Evolutionary conservation across 2,797 vertebrate genomes (phyloP), one percentile per base, ranked within the genome.

Genomic region (Sebastolobus altivelis): DNA sequence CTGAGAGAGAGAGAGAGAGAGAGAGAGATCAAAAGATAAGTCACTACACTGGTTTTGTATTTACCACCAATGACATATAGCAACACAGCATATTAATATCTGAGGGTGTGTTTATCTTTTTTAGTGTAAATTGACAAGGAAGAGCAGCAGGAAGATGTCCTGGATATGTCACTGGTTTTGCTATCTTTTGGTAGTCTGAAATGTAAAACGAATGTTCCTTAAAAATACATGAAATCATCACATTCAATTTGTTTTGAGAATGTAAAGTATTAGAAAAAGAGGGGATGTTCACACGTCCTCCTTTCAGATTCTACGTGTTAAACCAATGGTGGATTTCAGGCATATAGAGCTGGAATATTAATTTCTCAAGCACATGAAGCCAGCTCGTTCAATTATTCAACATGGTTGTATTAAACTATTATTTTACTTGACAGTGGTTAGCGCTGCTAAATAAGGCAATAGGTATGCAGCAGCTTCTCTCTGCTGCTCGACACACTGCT

Each of bases 321-420:
- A 74, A 65, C 54, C 43, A 40, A 49, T 56, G 3, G 12, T 10
- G 3, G 6, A 18, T 59, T 43, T 37, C 29, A 65, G 22, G 13
- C 7, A 58, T 6, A 7, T 29, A 29, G 29, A 65, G 40, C 31
- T 14, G 7, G 20, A 27, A 27, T 40, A 75, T 63, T 20, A 56
- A 79, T 68, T 68, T 40, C 14, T 29, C 1, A 33, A 16, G 31
- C 59, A 33, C 35, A 37, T 79, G 11, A 65, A 73, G 58, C 43
- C 56, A 38, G 20, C 6, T 27, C 72, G n/a, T 55, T 83, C 9
- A 74, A 65, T 81, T 76, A 85, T 85, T 83, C 52, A 85, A 38
- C 0, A 14, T 2, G 61, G 58, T 13, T 62, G 63, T 46, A 65
- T 82, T 71, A 67, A 68, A 52, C 65, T 38, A 77, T 79, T 35